A percentile compares a stretch with the other conserved stretches of the same genome.
These are phyloP conservation scores for Ametastegia equiseti DNA, from an alignment of 2,888 invertebrate genomes.

Conservation along the genomic window DNA sequence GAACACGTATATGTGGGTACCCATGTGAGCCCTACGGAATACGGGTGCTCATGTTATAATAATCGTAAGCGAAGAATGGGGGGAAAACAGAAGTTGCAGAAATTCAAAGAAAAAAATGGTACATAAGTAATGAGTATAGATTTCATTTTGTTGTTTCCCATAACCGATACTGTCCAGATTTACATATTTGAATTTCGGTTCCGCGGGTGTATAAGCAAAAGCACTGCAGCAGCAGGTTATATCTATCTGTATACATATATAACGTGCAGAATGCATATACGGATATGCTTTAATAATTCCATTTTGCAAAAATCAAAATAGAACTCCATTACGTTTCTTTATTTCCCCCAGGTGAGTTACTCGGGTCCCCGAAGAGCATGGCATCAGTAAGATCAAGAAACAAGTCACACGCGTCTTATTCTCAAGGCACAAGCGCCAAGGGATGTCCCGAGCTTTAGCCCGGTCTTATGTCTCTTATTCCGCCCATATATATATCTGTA, in stretches of 20 bases:
- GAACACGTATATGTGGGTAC: neutral
- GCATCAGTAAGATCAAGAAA: conserved; percentile 47
- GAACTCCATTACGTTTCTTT: conserved; percentile 42
- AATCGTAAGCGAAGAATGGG: neutral
- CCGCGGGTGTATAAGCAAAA: too few species aligned
- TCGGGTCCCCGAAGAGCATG: conserved; percentile 38
- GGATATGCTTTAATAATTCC: conserved; percentile 16
- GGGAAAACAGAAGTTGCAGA: neutral
- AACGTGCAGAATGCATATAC: neutral
- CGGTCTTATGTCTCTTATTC: neutral
- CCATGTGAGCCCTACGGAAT: neutral
- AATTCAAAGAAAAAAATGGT: neutral
- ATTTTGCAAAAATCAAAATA: conserved; percentile 37
- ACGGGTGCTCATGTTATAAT: neutral
- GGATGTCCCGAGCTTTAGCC: conserved; percentile 30
- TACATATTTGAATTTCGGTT: neutral
- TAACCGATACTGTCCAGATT: too few species aligned
- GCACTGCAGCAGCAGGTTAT: neutral
- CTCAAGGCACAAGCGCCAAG: conserved; percentile 33
- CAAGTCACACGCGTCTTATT: conserved; percentile 47
- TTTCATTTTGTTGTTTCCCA: neutral
- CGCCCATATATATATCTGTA: neutral
- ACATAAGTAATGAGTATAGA: neutral
- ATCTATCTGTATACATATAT: too few species aligned
- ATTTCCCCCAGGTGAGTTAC: conserved; percentile 43